Evolutionary conservation across 2,113 vertebrate species (phyloP), one percentile per base, ranked within the genome.

Genomic region (Lichenostomus cassidix): DNA sequence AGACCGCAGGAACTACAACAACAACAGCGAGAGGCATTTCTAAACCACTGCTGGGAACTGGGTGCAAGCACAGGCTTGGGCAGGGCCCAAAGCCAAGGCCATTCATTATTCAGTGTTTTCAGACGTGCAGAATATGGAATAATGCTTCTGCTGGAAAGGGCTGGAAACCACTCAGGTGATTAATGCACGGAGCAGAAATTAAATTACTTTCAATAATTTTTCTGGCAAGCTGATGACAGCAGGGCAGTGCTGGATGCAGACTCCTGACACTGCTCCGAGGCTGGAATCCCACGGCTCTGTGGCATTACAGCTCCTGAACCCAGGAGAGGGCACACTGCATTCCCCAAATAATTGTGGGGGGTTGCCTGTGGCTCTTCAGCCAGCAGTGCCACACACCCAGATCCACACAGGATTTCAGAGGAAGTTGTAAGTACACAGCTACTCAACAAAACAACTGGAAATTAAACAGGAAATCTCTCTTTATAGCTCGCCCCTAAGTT

Each of bases 1-100:
- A 96, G 75, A 81, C 59, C 79, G 81, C 89, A 90, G 85, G 59
- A 94, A 78, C 92, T 81, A 23, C 77, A 95, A 12, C 9, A 75
- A 46, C 8, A 80, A 74, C 92, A 95, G 35, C 8, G 58, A 89
- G 4, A 81, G 44, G 12, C 25, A 86, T 81, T 95, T 39, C 42
- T 11, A 92, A 89, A 86, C 50, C 76, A 28, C 92, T 71, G 1
- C 71, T 83, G 94, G 78, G 71, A 85, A 31, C 33, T 8, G 27
- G 78, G 84, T 39, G 75, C 76, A 55, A 42, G 65, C 17, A 70
- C 55, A 86, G 59, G 9, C 59, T 55, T 9, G n/a, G 85, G 56
- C 75, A 96, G 49, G 64, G 69, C 79, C 88, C 67, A 65, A 75
- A 70, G 71, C 62, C 49, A 56, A 67, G 60, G 13, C 52, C 42